phyloP scores from a whole-genome alignment of 1,140 invertebrate genomes.

The Carcinoscorpius rotundicauda region DNA sequence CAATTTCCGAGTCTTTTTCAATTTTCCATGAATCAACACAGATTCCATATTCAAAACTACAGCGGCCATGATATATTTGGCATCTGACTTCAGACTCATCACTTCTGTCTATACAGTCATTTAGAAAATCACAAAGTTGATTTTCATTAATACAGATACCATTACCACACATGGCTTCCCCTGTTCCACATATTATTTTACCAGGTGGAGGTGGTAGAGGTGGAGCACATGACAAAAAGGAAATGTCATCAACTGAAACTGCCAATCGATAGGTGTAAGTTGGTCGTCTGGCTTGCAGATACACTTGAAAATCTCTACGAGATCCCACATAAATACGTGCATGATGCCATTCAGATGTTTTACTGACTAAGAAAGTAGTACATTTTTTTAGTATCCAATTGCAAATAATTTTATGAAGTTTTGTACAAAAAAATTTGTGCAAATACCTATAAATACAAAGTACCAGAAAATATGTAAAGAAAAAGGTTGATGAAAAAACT shows the following conservation, averaged over 20 bases:
- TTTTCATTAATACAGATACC: conserved; percentile 6
- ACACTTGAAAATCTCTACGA: neutral
- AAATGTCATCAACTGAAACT: conserved; percentile 10
- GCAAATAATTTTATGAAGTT: too few species aligned
- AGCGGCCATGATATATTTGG: conserved; percentile 3
- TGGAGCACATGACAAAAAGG: conserved; percentile 9
- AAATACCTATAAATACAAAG: too few species aligned
- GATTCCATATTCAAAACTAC: conserved; percentile 6
- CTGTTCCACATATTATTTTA: conserved; percentile 2
- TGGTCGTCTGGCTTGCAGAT: too few species aligned
- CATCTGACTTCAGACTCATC: conserved; percentile 14
- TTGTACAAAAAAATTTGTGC: too few species aligned
- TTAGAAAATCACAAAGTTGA: conserved; percentile 9
- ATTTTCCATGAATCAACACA: conserved; percentile 6
- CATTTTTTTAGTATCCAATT: too few species aligned
- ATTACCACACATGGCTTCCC: conserved; percentile 10
- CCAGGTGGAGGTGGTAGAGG: neutral
- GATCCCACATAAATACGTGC: neutral
- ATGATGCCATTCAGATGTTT: neutral
- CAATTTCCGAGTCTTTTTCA: neutral
- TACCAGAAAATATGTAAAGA: too few species aligned
- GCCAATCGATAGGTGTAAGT: too few species aligned
- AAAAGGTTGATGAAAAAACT: too few species aligned
- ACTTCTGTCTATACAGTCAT: conserved; percentile 12
- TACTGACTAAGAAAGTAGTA: too few species aligned